A percentile compares a stretch with the other conserved stretches of the same genome.
Evolutionary conservation across 2,888 invertebrate species (phyloP).

Genomic region (Erannis defoliaria): DNA sequence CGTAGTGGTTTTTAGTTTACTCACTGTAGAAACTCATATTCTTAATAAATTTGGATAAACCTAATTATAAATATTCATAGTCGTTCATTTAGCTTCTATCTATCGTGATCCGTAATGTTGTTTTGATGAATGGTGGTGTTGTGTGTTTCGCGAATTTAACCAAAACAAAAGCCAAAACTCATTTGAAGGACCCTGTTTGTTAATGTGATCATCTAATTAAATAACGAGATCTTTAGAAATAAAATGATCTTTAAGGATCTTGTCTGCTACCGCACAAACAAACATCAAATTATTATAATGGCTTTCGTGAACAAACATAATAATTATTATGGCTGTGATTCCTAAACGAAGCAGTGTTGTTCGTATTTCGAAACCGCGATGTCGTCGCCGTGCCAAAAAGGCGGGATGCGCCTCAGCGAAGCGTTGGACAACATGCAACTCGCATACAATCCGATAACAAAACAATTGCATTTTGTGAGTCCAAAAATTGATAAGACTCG

Average conservation of each 20-base stretch:
- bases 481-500: conserved; percentile 72
- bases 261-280: conserved; percentile 25
- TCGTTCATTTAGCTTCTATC: background rate
- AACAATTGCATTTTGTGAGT: conserved; percentile 89
- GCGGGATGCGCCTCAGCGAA: conserved; percentile 88
- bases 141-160: conserved; percentile 36
- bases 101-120: conserved; percentile 11
- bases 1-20: conserved; percentile 9
- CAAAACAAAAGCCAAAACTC: conserved; percentile 51
- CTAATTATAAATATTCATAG: background rate
- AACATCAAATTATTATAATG: conserved; percentile 51
- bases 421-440: conserved; percentile 91
- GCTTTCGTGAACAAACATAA: conserved; percentile 53
- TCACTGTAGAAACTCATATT: conserved; percentile 1
- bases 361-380: conserved; percentile 62
- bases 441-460: conserved; percentile 91
- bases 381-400: conserved; percentile 80
- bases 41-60: conserved; percentile 4
- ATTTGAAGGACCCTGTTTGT: conserved; percentile 31
- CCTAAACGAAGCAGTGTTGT: conserved; percentile 50
- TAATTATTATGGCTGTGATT: conserved; percentile 64
- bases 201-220: conserved; percentile 21
- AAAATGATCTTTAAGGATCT: conserved; percentile 17
- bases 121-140: conserved; percentile 32
- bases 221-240: conserved; percentile 19